Evolutionary conservation across 2,888 invertebrate genomes (phyloP).

Genomic region (Alviniconcha strummeri): DNA sequence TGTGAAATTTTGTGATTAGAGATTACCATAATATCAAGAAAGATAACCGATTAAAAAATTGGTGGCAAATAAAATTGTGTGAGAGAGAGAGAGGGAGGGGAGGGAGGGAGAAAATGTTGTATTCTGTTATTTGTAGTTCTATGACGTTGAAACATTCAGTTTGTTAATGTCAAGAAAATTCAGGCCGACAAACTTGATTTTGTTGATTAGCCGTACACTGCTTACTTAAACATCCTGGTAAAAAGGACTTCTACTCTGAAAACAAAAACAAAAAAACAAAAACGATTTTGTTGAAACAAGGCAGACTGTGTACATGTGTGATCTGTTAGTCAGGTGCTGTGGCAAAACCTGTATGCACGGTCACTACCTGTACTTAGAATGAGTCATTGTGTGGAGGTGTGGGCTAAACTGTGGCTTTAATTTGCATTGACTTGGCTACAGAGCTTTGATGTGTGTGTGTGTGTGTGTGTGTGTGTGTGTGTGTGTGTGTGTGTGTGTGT

Average conservation of each 20-base stretch:
- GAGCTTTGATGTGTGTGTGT: too few relatives aligned
- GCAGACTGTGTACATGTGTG: neutral
- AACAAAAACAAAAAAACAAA: neutral
- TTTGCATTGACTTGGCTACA: neutral
- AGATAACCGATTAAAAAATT: too few relatives aligned
- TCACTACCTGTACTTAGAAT: too few relatives aligned
- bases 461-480: neutral
- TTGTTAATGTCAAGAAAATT: neutral
- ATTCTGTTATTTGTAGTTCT: too few relatives aligned
- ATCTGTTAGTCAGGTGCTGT: too few relatives aligned
- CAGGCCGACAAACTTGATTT: too few relatives aligned
- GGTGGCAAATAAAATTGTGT: neutral
- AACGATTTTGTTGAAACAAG: neutral
- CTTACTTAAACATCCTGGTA: too few relatives aligned
- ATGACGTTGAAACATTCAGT: neutral
- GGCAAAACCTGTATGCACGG: too few relatives aligned
- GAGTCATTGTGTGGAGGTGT: neutral
- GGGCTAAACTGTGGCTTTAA: neutral
- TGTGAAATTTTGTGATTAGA: too few relatives aligned
- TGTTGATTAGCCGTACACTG: too few relatives aligned
- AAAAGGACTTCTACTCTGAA: too few relatives aligned
- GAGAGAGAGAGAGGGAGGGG: constrained; percentile 24
- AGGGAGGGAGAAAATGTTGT: neutral
- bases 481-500: neutral
- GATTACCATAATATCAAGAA: too few relatives aligned